A percentile compares a stretch with the other conserved stretches of the same genome.
Evolutionary conservation across 2,113 vertebrate genomes (phyloP).

Genomic region (Oxyura jamaicensis): DNA sequence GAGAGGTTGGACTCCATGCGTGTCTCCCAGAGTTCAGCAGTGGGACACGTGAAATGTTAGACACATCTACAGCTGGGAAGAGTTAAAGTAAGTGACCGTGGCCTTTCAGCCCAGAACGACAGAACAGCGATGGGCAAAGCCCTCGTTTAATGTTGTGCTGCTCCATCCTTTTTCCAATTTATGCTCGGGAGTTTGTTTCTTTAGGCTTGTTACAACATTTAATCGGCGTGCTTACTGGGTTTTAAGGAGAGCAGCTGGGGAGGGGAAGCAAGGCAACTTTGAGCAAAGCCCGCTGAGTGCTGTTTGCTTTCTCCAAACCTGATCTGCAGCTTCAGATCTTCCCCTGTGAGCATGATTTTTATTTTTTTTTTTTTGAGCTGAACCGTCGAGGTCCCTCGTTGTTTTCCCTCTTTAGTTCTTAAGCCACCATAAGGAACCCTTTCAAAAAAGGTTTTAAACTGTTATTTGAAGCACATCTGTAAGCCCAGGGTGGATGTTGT

Average conservation of each 20-base stretch:
- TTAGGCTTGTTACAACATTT: background rate
- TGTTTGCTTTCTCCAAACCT: background rate
- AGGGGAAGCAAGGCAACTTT: background rate
- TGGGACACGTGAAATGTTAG: fast-evolving
- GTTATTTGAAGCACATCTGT: background rate
- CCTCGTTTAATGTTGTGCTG: background rate
- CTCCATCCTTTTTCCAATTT: background rate
- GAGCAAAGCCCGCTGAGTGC: background rate
- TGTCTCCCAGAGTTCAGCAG: background rate
- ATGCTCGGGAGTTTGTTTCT: background rate
- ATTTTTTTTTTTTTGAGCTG: background rate
- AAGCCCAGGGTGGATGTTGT: background rate
- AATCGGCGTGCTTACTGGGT: fast-evolving
- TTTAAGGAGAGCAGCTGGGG: background rate
- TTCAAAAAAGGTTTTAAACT: background rate
- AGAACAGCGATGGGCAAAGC: background rate
- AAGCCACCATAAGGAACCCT: background rate
- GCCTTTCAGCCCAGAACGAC: background rate
- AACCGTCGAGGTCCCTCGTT: background rate
- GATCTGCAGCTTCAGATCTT: background rate
- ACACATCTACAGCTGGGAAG: background rate
- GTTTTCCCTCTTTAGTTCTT: background rate
- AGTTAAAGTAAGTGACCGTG: background rate
- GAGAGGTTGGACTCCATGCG: background rate
- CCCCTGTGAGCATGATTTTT: background rate